A percentile compares a stretch with the other conserved stretches of the same genome.
Evolutionary conservation across 1,140 invertebrate genomes (phyloP).

Genomic region (Cryptotermes secundus): DNA sequence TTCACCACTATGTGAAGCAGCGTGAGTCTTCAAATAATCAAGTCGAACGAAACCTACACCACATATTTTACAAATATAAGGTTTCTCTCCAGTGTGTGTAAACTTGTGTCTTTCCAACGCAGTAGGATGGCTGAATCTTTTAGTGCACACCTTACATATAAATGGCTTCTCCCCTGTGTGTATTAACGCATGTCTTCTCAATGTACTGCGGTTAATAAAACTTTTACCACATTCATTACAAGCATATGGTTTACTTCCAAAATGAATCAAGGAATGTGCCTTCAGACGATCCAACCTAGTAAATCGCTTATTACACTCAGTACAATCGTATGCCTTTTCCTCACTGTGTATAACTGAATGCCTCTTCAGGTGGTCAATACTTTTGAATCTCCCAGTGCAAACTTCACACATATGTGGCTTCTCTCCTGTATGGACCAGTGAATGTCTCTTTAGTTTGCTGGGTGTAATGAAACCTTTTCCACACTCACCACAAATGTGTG

Average conservation of each 20-base stretch:
- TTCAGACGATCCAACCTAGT: not conserved
- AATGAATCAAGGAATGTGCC: conserved; percentile 2
- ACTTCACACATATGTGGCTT: conserved; percentile 7
- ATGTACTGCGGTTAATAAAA: not conserved
- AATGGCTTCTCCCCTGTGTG: not conserved
- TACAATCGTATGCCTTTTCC: not conserved
- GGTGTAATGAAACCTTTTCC: not conserved
- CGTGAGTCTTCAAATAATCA: not conserved
- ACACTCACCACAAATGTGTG: not conserved
- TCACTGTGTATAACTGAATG: not conserved
- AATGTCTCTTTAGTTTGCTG: not conserved
- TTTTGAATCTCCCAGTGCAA: not conserved
- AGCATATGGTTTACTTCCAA: not conserved
- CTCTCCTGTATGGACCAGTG: not conserved
- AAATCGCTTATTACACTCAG: not conserved
- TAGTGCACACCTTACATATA: not conserved
- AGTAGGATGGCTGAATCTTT: not conserved
- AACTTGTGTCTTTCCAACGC: not conserved
- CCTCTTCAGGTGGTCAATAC: not conserved
- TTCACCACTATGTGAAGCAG: not conserved
- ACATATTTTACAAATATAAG: not conserved
- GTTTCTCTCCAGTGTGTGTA: not conserved
- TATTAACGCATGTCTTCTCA: not conserved
- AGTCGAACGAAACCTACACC: not conserved
- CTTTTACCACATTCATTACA: conserved; percentile 7